Evolutionary conservation across 53 echinoderm and acorn worm species (phyloP), one percentile per base, ranked within the genome.

Genomic region (Luidia sarsii): DNA sequence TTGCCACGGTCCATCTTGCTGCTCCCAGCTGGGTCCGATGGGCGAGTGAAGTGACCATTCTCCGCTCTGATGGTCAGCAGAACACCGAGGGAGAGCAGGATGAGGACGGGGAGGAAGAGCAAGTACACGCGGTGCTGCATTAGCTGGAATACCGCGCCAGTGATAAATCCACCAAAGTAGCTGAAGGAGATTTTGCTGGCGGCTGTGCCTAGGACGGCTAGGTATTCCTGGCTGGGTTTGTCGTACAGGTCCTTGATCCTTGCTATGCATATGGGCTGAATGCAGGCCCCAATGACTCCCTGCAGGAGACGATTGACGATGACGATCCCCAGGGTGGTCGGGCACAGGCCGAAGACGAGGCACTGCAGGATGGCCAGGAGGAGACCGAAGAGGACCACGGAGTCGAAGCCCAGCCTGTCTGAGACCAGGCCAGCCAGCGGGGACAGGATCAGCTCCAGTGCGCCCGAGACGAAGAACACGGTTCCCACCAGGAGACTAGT

Each of bases 181-280:
- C 9, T 39, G 24, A 52, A 35, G 1, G 72, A 39, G 0, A 55
- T 33, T 36, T 72, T 72, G 27, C 54, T 29, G 54, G 55, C 7
- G 18, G 55, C 72, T 39, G 39, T 9, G 0, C 41, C 55, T 8
- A 50, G 35, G 14, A 72, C 21, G 23, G 18, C 24, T 15, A 30
- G 37, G 39, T 7, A 72, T 18, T 72, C 72, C 7, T 11, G 2
- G n/a, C 54, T 22, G 7, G 22, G 20, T 2, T 22, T 2, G 10
- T 24, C 54, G 25, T 72, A 72, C 7, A 72, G 25, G 38, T 72
- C 72, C 55, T 33, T 55, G 36, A 72, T 56, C 25, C 72, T 39
- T 4, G 54, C 72, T 28, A 72, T 19, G 15, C 54, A 54, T 10
- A 72, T 56, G 54, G 55, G 16, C 37, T 72, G 72, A 9, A 34